These are phyloP conservation scores for Cassiopea andromeda DNA, from an alignment of 30 jellyfish, hydroid and myxozoan genomes.

Conservation along the genomic window DNA sequence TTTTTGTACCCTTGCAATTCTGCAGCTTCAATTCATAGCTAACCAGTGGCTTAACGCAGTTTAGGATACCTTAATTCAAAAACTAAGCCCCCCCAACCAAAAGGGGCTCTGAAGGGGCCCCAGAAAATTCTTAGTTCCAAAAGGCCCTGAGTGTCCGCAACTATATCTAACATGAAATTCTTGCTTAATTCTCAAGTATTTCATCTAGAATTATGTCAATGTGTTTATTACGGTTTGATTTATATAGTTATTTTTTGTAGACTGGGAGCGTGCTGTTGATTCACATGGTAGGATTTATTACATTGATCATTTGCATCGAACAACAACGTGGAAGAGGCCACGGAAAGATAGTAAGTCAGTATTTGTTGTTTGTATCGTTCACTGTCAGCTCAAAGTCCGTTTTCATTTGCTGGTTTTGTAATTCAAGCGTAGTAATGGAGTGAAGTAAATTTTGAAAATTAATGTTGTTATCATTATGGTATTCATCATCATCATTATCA, in stretches of 20 bases:
- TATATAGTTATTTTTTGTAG: slow-evolving; percentile 19
- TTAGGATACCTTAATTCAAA: no score
- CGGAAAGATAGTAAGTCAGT: slow-evolving; percentile 81
- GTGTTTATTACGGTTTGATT: no score
- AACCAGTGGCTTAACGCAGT: no score
- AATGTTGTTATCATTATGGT: neutral
- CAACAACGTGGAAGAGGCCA: slow-evolving; percentile 98
- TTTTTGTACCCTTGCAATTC: no score
- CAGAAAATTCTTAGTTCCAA: no score
- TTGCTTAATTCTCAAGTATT: no score
- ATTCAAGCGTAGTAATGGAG: neutral
- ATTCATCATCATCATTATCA: neutral
- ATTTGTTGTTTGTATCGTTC: neutral
- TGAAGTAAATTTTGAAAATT: neutral
- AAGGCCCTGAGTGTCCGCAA: no score
- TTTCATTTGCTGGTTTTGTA: neutral
- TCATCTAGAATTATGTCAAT: no score
- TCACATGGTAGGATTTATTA: slow-evolving; percentile 95
- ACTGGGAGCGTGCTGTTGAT: slow-evolving; percentile 95
- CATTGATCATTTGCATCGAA: slow-evolving; percentile 82
- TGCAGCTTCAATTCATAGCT: no score
- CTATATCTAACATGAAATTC: no score
- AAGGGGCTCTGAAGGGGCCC: no score
- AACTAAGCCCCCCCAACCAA: no score
- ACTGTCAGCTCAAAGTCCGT: neutral